A percentile compares a stretch with the other conserved stretches of the same genome.
Conservation (phyloP, 2,797 vertebrate species). For the Enteromius mattozi region DNA sequence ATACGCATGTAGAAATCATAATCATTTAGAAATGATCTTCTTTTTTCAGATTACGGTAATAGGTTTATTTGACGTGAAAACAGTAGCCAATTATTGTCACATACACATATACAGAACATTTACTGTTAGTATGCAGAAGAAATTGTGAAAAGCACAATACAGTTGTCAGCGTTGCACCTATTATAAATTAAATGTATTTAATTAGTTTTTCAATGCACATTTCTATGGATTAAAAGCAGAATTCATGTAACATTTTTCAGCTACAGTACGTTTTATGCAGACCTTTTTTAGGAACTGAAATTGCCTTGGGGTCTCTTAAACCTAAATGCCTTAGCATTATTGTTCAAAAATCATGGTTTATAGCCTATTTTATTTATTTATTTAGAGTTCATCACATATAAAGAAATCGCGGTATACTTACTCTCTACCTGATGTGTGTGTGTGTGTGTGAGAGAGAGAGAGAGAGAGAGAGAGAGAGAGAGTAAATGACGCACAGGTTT, state of each 20-base stretch:
- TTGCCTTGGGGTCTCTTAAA: too few relatives aligned
- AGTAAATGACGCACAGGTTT: constrained; percentile 5
- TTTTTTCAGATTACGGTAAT: background rate
- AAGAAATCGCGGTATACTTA: background rate
- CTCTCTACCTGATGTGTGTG: constrained; percentile 10
- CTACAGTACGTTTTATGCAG: background rate
- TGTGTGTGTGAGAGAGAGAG: background rate
- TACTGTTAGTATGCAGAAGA: background rate
- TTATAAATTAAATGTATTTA: background rate
- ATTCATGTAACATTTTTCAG: background rate
- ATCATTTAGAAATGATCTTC: background rate
- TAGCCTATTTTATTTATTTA: background rate
- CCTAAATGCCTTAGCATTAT: background rate
- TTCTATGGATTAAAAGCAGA: background rate
- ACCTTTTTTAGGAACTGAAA: background rate
- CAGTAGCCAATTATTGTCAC: background rate
- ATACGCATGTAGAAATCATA: background rate
- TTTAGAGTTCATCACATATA: background rate
- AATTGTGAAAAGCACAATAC: background rate
- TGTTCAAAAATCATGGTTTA: background rate
- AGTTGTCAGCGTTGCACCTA: background rate
- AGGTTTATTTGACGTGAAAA: background rate
- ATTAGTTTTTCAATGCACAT: background rate
- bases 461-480: constrained; percentile 28
- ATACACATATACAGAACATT: background rate